Evolutionary conservation across 2,888 invertebrate species (phyloP).

Genomic region (Vandiemenella viatica): DNA sequence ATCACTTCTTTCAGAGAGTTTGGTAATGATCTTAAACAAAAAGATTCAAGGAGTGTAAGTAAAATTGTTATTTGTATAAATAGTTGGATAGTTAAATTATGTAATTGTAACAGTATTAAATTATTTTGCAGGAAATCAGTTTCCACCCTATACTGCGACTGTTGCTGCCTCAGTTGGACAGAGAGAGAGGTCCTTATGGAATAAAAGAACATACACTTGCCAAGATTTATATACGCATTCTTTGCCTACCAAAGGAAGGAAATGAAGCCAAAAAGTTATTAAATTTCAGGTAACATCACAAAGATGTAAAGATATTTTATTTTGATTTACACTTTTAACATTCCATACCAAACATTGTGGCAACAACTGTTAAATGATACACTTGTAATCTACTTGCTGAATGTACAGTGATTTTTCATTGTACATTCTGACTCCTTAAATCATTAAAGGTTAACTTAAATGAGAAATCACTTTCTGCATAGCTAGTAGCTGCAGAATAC

Average conservation of each 20-base stretch:
- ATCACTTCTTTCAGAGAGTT: conserved; percentile 29
- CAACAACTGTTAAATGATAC: no score
- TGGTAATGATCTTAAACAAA: conserved; percentile 12
- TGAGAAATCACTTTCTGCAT: no score
- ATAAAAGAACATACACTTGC: conserved; percentile 65
- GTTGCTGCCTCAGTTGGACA: conserved; percentile 62
- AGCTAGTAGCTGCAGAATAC: no score
- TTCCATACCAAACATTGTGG: no score
- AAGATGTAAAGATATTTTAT: no score
- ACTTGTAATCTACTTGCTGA: no score
- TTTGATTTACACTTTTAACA: no score
- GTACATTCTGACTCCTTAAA: no score
- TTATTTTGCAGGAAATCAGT: conserved; percentile 35
- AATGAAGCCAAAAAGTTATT: conserved; percentile 37
- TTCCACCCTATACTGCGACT: conserved; percentile 64
- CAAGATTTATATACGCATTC: conserved; percentile 53
- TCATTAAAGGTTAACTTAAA: no score
- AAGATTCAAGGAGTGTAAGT: conserved; percentile 4
- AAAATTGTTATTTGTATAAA: no score
- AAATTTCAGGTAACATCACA: conserved; percentile 30
- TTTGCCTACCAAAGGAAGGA: conserved; percentile 54
- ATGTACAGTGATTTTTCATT: no score
- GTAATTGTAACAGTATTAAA: not conserved
- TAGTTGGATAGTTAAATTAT: not conserved
- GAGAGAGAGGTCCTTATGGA: conserved; percentile 66